Base-by-base conservation (phyloP, 2,888 invertebrate species). In the Ceramica pisi region DNA sequence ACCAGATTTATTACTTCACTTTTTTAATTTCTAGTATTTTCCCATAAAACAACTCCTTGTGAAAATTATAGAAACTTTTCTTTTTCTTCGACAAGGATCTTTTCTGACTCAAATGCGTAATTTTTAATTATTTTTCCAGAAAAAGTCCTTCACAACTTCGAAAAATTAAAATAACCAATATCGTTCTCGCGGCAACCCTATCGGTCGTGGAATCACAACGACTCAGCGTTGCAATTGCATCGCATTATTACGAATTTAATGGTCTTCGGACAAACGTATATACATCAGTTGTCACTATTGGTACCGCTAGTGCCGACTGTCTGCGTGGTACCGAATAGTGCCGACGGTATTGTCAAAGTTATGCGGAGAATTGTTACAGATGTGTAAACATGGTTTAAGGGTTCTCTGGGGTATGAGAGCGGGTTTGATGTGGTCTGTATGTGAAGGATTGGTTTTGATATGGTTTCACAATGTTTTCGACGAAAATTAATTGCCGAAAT, bases 161-260 rank as follows among this genome's bases (percentile, higher is more conserved):
- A 44, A 19, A 51, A 23, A 21, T 41, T 26, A 7, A 50, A 48
- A 19, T 14, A 60, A 7, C 3, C 6, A 38, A 57, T 41, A 38
- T 7, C 4, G 16, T 0, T 9, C 2, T 1, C 12, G 66, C 70
- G 85, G 2, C 88, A 89, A 53, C 90, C 89, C 90, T 90, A 68
- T 9, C 23, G 3, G 55, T 60, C 70, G 44, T 71, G 63, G 78
- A 77, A 80, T 84, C 85, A 80, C 71, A 70, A 67, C 81, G 86
- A 86, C 69, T 82, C 82, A 87, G 81, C 84, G 70, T 64, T 81
- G 84, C 86, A 87, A 89, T 86, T 84, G 87, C 86, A 82, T 86
- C 80, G 85, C 84, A 88, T 91, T 91, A 90, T 90, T 85, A 88
- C 88, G 82, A 75, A 86, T 86, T 90, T 91, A 91, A 91, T 90